Percentiles rank a stretch among this genome's conserved stretches.
phyloP scores from a whole-genome alignment of 2,888 invertebrate genomes.

The Standfussiana lucernea region DNA sequence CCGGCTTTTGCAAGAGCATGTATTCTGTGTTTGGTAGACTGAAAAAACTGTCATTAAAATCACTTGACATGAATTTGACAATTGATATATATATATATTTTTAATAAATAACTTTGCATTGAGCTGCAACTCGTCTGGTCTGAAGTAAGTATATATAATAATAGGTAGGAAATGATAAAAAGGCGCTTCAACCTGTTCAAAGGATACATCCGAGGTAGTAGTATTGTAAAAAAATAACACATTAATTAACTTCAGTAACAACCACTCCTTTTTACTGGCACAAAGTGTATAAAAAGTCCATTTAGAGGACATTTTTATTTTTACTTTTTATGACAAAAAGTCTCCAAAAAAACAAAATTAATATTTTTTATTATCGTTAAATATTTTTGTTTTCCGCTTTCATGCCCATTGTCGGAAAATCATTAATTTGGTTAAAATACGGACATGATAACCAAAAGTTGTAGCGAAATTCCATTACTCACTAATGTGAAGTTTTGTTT shows the following conservation, averaged over 20 bases:
- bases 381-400: neutral
- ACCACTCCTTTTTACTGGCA: slow-evolving; percentile 50
- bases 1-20: neutral
- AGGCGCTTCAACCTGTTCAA: neutral
- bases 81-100: neutral
- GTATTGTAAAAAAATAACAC: slow-evolving; percentile 16
- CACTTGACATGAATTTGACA: neutral
- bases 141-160: neutral
- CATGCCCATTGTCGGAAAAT: neutral
- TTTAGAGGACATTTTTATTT: slow-evolving; percentile 31
- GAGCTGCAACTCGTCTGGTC: neutral
- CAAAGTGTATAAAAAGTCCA: slow-evolving; percentile 38
- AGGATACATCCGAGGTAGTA: neutral
- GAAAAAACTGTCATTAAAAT: neutral
- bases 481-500: neutral
- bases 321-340: slow-evolving; percentile 7
- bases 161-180: neutral
- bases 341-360: slow-evolving; percentile 7
- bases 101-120: neutral
- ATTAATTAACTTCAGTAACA: slow-evolving; percentile 18
- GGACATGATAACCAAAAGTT: neutral
- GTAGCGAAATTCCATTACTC: neutral
- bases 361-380: neutral
- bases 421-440: neutral
- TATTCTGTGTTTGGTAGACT: neutral